These are phyloP conservation scores for Agraylea sexmaculata DNA, from an alignment of 1,140 invertebrate genomes.

Conservation along the genomic window DNA sequence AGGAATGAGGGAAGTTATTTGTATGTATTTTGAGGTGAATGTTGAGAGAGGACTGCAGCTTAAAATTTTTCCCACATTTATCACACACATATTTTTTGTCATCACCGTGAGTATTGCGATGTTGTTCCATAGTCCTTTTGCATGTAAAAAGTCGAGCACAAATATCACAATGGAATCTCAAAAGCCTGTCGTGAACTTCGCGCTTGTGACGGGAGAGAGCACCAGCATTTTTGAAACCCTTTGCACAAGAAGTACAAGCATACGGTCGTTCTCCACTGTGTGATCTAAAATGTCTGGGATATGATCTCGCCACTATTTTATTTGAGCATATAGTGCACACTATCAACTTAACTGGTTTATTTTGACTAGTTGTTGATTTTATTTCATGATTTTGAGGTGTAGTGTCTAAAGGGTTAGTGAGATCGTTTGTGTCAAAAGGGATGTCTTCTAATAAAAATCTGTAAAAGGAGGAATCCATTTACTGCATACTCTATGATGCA, in stretches of 20 bases:
- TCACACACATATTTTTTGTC: conserved; percentile 37
- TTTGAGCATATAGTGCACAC: too few relatives aligned
- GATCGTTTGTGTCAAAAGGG: too few relatives aligned
- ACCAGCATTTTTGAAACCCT: conserved; percentile 11
- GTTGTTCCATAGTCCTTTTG: conserved; percentile 34
- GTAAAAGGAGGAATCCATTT: too few relatives aligned
- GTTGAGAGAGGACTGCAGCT: conserved; percentile 36
- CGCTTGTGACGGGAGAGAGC: conserved; percentile 6
- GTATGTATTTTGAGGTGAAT: conserved; percentile 36
- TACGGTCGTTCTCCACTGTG: conserved; percentile 32
- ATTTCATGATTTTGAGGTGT: too few relatives aligned
- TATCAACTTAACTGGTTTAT: too few relatives aligned
- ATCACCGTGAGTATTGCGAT: conserved; percentile 35
- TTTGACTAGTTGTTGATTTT: too few relatives aligned
- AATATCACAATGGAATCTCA: conserved; percentile 25
- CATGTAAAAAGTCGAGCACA: conserved; percentile 38
- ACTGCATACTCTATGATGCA: too few relatives aligned
- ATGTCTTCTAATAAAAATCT: too few relatives aligned
- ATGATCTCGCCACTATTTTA: conserved; percentile 1
- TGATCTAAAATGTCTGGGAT: conserved; percentile 26
- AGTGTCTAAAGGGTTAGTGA: too few relatives aligned
- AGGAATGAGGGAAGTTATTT: conserved; percentile 15
- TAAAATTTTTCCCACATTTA: conserved; percentile 40
- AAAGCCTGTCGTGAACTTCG: conserved; percentile 9
- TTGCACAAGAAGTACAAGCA: conserved; percentile 27